Evolutionary conservation across 2,888 invertebrate genomes (phyloP).

Genomic region (Tiliacea aurago): DNA sequence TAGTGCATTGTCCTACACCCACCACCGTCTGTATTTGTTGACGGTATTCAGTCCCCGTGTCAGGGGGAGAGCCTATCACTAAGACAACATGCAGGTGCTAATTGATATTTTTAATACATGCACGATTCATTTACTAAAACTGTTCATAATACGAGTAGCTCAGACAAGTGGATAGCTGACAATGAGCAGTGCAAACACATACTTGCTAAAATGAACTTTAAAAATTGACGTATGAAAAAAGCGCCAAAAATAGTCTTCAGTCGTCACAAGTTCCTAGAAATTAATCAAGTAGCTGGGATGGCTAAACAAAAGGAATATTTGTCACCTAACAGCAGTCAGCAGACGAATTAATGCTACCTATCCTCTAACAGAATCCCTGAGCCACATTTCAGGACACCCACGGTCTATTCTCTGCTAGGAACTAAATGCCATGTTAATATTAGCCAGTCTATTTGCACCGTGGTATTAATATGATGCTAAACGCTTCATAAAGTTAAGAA

Average conservation of each 20-base stretch:
- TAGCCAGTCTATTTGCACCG: slow-evolving; percentile 50
- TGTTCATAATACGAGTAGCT: not conserved
- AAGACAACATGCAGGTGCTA: not conserved
- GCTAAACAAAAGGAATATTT: not conserved
- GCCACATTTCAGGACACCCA: slow-evolving; percentile 25
- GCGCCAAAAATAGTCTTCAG: not conserved
- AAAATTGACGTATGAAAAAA: not conserved
- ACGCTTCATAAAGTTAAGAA: slow-evolving; percentile 47
- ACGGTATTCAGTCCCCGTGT: not conserved
- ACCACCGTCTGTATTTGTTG: slow-evolving; percentile 29
- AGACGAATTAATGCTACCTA: not conserved
- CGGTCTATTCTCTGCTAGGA: slow-evolving; percentile 39
- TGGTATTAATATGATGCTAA: slow-evolving; percentile 48
- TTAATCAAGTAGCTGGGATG: not conserved
- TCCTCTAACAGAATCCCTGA: not conserved
- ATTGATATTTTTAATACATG: not conserved
- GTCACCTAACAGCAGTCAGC: not conserved
- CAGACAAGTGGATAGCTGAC: not conserved
- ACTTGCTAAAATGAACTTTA: not conserved
- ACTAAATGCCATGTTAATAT: slow-evolving; percentile 52
- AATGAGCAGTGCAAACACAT: not conserved
- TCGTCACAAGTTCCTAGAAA: not conserved
- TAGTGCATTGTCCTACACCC: slow-evolving; percentile 51
- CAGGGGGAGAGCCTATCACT: not conserved
- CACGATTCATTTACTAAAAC: not conserved